phyloP scores from a whole-genome alignment of 2,797 vertebrate genomes.

The Rhinatrema bivittatum region DNA sequence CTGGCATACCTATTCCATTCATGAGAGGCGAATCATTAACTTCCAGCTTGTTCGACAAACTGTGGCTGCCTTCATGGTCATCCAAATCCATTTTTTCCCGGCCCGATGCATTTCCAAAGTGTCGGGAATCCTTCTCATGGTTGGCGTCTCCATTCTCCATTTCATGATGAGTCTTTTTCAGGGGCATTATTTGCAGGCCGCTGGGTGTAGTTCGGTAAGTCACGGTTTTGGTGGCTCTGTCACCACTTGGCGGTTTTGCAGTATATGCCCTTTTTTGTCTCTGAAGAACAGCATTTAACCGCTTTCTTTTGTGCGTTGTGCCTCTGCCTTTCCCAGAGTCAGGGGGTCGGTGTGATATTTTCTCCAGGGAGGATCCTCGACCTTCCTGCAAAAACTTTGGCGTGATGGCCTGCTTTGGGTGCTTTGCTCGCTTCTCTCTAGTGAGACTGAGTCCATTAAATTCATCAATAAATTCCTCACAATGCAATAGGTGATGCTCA shows the following conservation, averaged over 20 bases:
- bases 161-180: conserved; percentile 75
- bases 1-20: conserved; percentile 79
- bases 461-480: conserved; percentile 93
- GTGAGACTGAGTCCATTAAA: conserved; percentile 80
- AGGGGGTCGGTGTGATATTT: conserved; percentile 50
- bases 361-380: conserved; percentile 44
- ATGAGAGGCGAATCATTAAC: conserved; percentile 55
- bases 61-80: conserved; percentile 49
- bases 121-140: conserved; percentile 56
- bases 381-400: conserved; percentile 54
- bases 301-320: conserved; percentile 77
- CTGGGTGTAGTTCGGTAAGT: conserved; percentile 76
- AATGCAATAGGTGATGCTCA: conserved; percentile 87
- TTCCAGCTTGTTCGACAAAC: conserved; percentile 54
- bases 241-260: conserved; percentile 59
- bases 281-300: conserved; percentile 60
- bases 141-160: conserved; percentile 74
- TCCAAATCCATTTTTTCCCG: conserved; percentile 50
- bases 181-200: conserved; percentile 73
- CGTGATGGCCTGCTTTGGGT: conserved; percentile 55
- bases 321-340: conserved; percentile 67
- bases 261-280: conserved; percentile 68
- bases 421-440: conserved; percentile 69
- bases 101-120: conserved; percentile 70
- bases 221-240: conserved; percentile 76